These are phyloP conservation scores for Octopus bimaculoides DNA, from an alignment of 1,140 invertebrate species.

Conservation along the genomic window DNA sequence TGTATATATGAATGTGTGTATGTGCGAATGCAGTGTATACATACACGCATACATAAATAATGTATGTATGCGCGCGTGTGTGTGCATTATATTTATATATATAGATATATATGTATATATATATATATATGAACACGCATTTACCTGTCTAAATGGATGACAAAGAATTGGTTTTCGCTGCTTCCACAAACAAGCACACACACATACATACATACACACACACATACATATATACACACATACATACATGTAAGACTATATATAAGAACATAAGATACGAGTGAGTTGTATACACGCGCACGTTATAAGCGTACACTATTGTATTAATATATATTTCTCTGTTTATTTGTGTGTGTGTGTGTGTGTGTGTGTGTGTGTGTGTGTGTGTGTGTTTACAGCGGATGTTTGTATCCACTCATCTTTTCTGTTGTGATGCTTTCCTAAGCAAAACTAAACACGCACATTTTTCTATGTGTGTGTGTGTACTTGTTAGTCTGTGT, in stretches of 20 bases:
- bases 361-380: neutral
- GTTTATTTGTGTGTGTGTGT: conserved; percentile 1
- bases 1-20: neutral
- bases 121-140: neutral
- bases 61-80: neutral
- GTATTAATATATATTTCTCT: neutral
- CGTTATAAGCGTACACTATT: neutral
- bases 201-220: neutral
- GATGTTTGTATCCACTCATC: neutral
- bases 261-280: neutral
- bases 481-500: neutral
- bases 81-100: neutral
- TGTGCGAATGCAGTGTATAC: neutral
- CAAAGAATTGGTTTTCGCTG: neutral
- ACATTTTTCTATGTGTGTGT: conserved; percentile 11
- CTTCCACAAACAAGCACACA: neutral
- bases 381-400: neutral
- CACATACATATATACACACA: neutral
- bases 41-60: neutral
- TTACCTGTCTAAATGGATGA: neutral
- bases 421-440: neutral
- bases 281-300: too few species aligned
- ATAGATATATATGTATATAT: neutral
- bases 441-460: neutral
- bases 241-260: neutral